Evolutionary conservation across 2,797 vertebrate species (phyloP).

Genomic region (Sebastiscus tertius): DNA sequence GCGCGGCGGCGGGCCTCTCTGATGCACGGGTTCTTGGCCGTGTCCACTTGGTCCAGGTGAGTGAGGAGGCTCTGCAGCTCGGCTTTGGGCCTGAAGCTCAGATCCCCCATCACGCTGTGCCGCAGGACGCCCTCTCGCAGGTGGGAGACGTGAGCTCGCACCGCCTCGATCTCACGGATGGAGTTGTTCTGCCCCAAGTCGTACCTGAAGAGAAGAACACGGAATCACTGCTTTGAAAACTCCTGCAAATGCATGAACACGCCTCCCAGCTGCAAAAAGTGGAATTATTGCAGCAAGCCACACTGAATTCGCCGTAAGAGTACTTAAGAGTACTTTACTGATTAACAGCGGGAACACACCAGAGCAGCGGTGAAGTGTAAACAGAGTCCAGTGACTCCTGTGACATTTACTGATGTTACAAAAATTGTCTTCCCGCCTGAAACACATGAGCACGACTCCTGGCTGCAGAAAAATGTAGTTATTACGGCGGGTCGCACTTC

Average conservation of each 20-base stretch:
- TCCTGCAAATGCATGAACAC: not conserved
- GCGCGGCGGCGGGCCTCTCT: slow-evolving; percentile 94
- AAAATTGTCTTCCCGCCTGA: no score
- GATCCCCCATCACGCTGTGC: slow-evolving; percentile 85
- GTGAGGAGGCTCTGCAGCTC: slow-evolving; percentile 93
- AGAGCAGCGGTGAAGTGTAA: no score
- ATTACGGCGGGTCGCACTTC: no score
- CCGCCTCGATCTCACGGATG: slow-evolving; percentile 93
- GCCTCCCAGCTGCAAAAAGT: no score
- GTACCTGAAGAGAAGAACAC: slow-evolving; percentile 76
- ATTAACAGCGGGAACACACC: no score
- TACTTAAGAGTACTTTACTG: no score
- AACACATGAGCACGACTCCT: no score
- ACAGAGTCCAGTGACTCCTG: no score
- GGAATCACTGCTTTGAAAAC: not conserved
- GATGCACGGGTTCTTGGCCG: slow-evolving; percentile 95
- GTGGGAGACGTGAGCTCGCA: slow-evolving; percentile 88
- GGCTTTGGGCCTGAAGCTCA: slow-evolving; percentile 87
- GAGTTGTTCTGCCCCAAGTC: slow-evolving; percentile 94
- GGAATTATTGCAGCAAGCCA: no score
- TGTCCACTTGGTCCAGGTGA: slow-evolving; percentile 92
- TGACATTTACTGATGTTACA: no score
- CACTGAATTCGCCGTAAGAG: no score
- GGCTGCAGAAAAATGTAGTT: no score
- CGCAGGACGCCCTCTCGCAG: slow-evolving; percentile 87